Percentiles rank a stretch among this genome's conserved stretches.
Evolutionary conservation across 2,888 invertebrate genomes (phyloP).

Genomic region (Dioctria linearis): DNA sequence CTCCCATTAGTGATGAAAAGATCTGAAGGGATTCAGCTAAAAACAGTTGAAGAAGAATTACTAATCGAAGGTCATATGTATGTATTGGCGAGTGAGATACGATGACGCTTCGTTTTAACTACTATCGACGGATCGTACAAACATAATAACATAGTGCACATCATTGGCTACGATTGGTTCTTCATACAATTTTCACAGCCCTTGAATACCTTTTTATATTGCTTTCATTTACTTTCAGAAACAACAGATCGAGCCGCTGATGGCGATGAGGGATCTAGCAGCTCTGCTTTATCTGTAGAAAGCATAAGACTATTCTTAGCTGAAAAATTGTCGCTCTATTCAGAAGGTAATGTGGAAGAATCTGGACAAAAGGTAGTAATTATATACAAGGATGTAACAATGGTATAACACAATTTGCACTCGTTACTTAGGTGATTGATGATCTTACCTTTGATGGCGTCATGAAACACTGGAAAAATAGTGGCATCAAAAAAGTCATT

Average conservation of each 20-base stretch:
- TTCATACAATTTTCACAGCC: too few species aligned
- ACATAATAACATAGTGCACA: neutral
- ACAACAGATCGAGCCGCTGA: too few species aligned
- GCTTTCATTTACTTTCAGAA: neutral
- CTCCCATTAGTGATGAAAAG: too few species aligned
- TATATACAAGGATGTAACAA: conserved; percentile 24
- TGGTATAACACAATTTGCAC: too few species aligned
- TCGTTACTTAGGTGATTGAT: conserved; percentile 74
- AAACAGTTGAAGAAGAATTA: too few species aligned
- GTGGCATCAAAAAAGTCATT: conserved; percentile 86
- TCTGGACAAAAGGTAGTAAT: conserved; percentile 9
- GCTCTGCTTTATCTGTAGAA: conserved; percentile 48
- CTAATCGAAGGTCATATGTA: too few species aligned
- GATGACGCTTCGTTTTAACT: neutral
- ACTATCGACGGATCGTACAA: neutral
- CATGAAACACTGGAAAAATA: conserved; percentile 82
- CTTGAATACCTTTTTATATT: too few species aligned
- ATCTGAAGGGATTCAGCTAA: too few species aligned
- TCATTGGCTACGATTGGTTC: too few species aligned
- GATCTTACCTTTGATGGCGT: conserved; percentile 84
- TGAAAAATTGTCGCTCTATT: conserved; percentile 53
- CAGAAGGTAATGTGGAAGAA: conserved; percentile 12
- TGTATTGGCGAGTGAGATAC: too few species aligned
- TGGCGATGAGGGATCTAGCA: too few species aligned
- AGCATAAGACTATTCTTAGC: conserved; percentile 51